phyloP scores from a whole-genome alignment of 2,797 vertebrate genomes.

The Gila robusta region DNA sequence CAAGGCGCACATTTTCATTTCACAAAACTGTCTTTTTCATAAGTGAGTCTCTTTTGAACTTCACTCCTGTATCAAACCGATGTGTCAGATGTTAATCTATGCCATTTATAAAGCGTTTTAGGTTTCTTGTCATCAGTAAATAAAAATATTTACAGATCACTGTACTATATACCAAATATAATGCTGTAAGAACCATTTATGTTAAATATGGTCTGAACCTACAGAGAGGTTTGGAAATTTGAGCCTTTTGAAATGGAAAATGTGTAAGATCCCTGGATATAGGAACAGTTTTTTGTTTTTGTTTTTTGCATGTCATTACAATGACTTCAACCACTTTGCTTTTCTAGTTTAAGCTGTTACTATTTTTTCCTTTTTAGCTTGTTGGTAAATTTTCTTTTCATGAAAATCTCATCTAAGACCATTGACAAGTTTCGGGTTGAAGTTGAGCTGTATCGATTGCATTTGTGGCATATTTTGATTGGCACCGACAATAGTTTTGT shows the following conservation, averaged over 20 bases:
- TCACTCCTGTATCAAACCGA: too few species aligned
- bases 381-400: not conserved
- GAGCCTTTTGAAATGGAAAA: too few species aligned
- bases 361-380: not conserved
- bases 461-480: not conserved
- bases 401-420: not conserved
- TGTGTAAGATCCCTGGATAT: too few species aligned
- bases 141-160: too few species aligned
- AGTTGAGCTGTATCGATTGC: not conserved
- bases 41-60: not conserved
- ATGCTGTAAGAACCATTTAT: not conserved
- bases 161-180: too few species aligned
- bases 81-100: too few species aligned
- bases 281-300: too few species aligned
- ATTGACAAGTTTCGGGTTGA: not conserved
- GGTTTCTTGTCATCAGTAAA: too few species aligned
- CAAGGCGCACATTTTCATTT: not conserved
- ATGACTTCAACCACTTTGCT: not conserved
- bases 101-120: not conserved
- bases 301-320: not conserved
- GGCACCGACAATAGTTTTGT: not conserved
- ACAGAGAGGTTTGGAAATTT: not conserved
- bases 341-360: not conserved
- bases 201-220: not conserved
- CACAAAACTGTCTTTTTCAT: not conserved